Base-by-base conservation (phyloP, 2,888 invertebrate species). In the Apotomis betuletana region DNA sequence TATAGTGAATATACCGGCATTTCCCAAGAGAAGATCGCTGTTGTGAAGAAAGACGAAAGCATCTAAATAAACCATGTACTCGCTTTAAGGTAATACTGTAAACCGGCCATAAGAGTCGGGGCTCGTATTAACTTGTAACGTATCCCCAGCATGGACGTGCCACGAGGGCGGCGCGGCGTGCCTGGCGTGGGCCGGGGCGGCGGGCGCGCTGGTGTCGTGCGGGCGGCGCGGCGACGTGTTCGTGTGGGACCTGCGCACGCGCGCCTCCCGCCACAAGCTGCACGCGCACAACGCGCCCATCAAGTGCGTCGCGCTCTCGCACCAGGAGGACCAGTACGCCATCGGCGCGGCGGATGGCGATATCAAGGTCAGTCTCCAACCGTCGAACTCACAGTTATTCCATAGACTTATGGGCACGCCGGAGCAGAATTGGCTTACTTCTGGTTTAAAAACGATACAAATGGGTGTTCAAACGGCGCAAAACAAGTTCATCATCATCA, bases 161-260 rank as follows among this genome's bases (percentile, higher is more conserved):
- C 99, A 99, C 91, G 98, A 98, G 82, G 97, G 98, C 89, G 98
- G 99, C 73, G 97, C 98, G 3, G 97, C 98, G 74, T 96, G 97
- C 84, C 92, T 99, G 70, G 95, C 97, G 64, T 98, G 98, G 90
- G 98, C 99, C 9, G 98, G 99, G 0, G 97, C 97, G 82, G 97
- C 97, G 88, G 99, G 99, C 85, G 95, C 98, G 76, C 94, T 99
- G 68, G 97, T 99, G 82, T 98, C 98, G 75, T 98, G 99, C 79
- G 99, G 99, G 13, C 98, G 99, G 85, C 98, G 98, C 88, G 99
- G 99, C 51, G 98, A 99, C 87, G 96, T 99, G 78, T 98, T 97
- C 83, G 96, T 99, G 86, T 98, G 99, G 92, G 99, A 99, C 93
- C 96, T 99, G 77, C 95, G 99, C 74, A 97, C 98, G 88, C 95